These are phyloP conservation scores for Melozone crissalis DNA, from an alignment of 2,113 vertebrate genomes.

Conservation along the genomic window DNA sequence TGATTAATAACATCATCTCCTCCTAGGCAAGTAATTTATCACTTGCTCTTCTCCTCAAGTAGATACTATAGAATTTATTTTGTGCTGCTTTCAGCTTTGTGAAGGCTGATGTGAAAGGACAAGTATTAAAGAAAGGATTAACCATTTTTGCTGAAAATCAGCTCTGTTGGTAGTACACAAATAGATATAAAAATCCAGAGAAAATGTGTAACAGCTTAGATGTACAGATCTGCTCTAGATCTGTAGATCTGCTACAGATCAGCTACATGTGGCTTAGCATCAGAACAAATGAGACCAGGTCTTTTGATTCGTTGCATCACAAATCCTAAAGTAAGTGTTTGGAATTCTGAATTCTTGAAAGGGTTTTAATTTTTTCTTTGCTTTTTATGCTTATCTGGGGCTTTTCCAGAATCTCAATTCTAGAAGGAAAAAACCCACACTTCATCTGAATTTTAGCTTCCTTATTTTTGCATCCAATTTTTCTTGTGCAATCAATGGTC, in stretches of 20 bases:
- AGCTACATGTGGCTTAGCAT: rapidly evolving
- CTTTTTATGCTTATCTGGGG: background rate
- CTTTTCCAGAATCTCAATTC: background rate
- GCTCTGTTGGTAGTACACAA: background rate
- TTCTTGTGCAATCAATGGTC: background rate
- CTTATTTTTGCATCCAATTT: background rate
- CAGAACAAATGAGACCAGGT: background rate
- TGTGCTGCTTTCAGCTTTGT: background rate
- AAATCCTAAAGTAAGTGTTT: background rate
- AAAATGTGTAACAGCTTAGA: background rate
- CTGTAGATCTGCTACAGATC: too few species aligned
- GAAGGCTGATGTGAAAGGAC: background rate
- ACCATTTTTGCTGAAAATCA: background rate
- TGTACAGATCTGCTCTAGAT: background rate
- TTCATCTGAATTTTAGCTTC: background rate
- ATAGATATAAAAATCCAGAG: background rate
- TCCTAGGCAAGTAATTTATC: conserved; percentile 1
- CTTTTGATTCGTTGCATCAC: background rate
- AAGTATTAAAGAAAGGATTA: conserved; percentile 14
- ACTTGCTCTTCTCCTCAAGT: background rate
- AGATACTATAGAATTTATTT: background rate
- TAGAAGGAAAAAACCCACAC: background rate
- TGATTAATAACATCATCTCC: conserved; percentile 40
- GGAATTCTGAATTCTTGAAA: background rate
- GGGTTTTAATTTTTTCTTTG: background rate